Base-by-base conservation (phyloP, 2,888 invertebrate genomes). In the Melipona bicolor region DNA sequence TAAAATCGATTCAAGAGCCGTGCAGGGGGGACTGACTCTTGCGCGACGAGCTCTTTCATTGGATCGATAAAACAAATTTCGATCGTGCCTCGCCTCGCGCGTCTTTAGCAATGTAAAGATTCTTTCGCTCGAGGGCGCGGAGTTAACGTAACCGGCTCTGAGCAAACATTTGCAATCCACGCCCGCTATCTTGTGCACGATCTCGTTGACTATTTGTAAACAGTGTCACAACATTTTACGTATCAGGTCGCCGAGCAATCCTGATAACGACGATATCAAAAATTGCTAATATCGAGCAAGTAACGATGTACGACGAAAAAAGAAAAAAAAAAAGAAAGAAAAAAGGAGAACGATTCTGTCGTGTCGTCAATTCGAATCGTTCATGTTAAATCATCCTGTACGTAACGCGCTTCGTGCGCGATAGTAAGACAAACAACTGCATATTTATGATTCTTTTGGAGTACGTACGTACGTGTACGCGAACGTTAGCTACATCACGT, bases 151-250 rank as follows among this genome's bases (percentile, higher is more conserved):
- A 77, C 27, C 56, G 32, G 61, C n/a, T 61, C 50, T 49, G n/a
- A n/a, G 50, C 69, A 76, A 76, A 76, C 32, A 69, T 49, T 76
- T 43, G 32, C 69, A 32, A 76, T 69, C 59, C 49, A 61, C 61
- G 36, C 21, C 68, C 56, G 61, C 21, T 70, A 70, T 70, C 77
- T 70, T 24, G 19, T 4, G 52, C 76, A 13, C 49, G 59, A 62
- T 77, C 32, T 50, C 19, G 49, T 36, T 70, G 21, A 61, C 77
- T 77, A 62, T 77, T 77, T 62, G 52, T 70, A 70, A 77, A 77
- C 61, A 77, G 32, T 36, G 52, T 62, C 77, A 36, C 70, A 76
- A 69, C 59, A 52, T 52, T 70, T 24, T 50, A 19, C 70, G 68
- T 76, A 59, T 64, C 76, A 68, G 70, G 61, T 70, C 73, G 32